Evolutionary conservation across 37 sponge, comb jelly and placozoan species (phyloP), one percentile per base, ranked within the genome.

Genomic region (Bolinopsis microptera): DNA sequence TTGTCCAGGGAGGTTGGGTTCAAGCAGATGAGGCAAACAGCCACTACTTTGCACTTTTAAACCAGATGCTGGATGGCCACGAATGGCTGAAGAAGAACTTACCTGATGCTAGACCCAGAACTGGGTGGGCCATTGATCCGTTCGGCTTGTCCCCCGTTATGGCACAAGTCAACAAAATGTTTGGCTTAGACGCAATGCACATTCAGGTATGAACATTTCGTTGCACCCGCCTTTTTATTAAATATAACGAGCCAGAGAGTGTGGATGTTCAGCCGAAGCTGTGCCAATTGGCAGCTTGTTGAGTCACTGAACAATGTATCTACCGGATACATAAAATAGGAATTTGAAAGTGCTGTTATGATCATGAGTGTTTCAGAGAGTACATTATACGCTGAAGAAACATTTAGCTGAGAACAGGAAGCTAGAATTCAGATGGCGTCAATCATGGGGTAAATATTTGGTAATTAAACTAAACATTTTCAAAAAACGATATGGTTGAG

Each of bases 11-110:
- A 69, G 99, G 99, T 32, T 99, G 99, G 99, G 98, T 97, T 28
- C 97, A 97, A 98, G 96, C 96, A 21, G 99, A 99, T 93, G 99
- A 99, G 37, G 99, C 99, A 1, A 98, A 97, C 93, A 96, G 97
- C 23, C 96, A 97, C 95, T 98, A 98, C 94, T 97, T 93, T 88
- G 97, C 97, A 76, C 96, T 98, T 96, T 93, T 96, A 0, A 97
- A 98, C 93, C 96, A 98, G 69, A 93, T 98, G 83, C 93, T 98
- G 0, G 98, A 98, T 69, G 97, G 98, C 25, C 98, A 98, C 93
- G 68, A 93, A 34, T 98, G 98, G 98, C 24, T 96, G 30, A 83
- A 92, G 41, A 69, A 95, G 0, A 96, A 96, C 83, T 69, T 98
- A 16, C 95, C 95, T 21, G 96, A 94, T 30, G 94, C 96, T 1